Evolutionary conservation across 2,888 invertebrate genomes (phyloP), one percentile per base, ranked within the genome.

Genomic region (Lycaena phlaeas): DNA sequence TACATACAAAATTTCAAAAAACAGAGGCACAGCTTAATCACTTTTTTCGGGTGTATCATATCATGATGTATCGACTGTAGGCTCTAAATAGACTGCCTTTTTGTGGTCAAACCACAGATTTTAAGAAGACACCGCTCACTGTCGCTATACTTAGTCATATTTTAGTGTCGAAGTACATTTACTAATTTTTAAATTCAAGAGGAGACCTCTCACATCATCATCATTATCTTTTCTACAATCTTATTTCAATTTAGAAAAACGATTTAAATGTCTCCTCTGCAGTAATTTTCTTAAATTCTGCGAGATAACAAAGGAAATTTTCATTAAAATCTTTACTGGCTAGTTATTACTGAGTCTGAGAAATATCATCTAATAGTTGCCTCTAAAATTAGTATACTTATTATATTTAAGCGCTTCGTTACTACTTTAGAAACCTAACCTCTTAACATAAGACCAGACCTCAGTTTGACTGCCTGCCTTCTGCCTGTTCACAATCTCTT

Each of bases 21-120:
- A 31, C 31, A 39, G 43, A 43, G 45, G 41, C 43, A 46, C 45
- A 41, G 38, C 36, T 10, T 36, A 43, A 46, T 43, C 45, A 41
- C 30, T 5, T 11, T 5, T n/a, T 2, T 30, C n/a, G 15, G 11
- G 18, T 18, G 9, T 29, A 15, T 11, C 9, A 34, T 18, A 12
- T 22, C 18, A 18, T 31, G 9, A 22, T 5, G 22, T 5, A 5
- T 22, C 22, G 5, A 6, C 9, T 22, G 5, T 22, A 22, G n/a
- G n/a, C 22, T 9, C 9, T 22, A 22, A 22, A 22, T 22, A 9
- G 22, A 22, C 22, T 7, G 9, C 2, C 22, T 7, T 7, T 22
- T 22, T 22, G 22, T 22, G 22, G 22, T 22, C 22, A 22, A 22
- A 22, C 22, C 22, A 22, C 22, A 2, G 9, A 22, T 22, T 7